phyloP scores from a whole-genome alignment of 1,140 invertebrate genomes.

The Hyphantria cunea region DNA sequence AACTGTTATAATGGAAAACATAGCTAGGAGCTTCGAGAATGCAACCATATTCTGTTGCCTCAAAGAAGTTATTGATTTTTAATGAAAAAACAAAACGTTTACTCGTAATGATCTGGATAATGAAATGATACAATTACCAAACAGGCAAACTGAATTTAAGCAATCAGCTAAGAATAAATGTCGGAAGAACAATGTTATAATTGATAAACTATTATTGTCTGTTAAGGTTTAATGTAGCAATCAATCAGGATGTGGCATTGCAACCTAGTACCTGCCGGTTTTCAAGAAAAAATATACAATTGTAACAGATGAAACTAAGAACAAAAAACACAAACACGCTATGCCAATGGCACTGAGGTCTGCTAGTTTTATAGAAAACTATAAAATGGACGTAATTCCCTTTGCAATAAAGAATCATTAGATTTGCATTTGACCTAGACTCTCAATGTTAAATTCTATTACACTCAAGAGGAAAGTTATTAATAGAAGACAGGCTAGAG shows the following conservation, averaged over 20 bases:
- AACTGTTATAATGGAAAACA: too few relatives aligned
- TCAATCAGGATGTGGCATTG: constrained; percentile 36
- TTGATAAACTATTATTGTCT: constrained; percentile 13
- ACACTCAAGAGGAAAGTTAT: constrained; percentile 22
- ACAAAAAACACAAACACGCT: constrained; percentile 36
- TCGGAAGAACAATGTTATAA: constrained; percentile 28
- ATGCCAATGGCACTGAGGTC: constrained; percentile 32
- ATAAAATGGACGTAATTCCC: constrained; percentile 27
- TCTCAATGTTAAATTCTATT: constrained; percentile 25
- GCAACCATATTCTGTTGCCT: too few relatives aligned
- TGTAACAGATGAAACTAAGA: constrained; percentile 22
- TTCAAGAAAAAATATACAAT: constrained; percentile 31
- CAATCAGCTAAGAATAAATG: not conserved
- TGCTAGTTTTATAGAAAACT: constrained; percentile 29
- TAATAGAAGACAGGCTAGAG: not conserved
- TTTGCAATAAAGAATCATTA: constrained; percentile 21
- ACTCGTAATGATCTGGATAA: constrained; percentile 3
- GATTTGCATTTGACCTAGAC: constrained; percentile 33
- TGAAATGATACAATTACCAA: constrained; percentile 5
- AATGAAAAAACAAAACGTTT: too few relatives aligned
- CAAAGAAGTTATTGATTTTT: too few relatives aligned
- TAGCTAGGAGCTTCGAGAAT: too few relatives aligned
- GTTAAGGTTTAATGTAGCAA: constrained; percentile 33
- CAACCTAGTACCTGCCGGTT: constrained; percentile 7
- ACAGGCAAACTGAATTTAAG: constrained; percentile 14